phyloP scores from a whole-genome alignment of 1,140 invertebrate species.

The Drosophila nigrodunni region DNA sequence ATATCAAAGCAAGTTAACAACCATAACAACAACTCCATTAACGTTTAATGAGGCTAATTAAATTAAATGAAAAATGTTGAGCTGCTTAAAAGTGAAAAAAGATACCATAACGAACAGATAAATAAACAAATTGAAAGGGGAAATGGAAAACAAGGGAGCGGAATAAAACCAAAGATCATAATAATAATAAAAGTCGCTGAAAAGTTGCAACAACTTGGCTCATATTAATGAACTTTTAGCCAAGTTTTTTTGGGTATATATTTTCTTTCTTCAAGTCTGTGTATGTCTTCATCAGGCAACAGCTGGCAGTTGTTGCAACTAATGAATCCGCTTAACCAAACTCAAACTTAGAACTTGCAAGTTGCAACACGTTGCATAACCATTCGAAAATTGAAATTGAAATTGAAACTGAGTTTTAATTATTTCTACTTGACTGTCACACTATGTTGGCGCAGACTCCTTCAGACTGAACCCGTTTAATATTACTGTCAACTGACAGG shows the following conservation, averaged over 20 bases:
- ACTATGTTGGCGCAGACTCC: constrained; percentile 51
- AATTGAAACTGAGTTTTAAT: constrained; percentile 67
- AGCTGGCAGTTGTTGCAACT: constrained; percentile 73
- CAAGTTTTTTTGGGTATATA: neutral
- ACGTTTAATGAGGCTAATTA: constrained; percentile 80
- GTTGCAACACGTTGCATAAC: constrained; percentile 18
- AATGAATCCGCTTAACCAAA: constrained; percentile 72
- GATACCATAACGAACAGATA: neutral
- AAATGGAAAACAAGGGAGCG: neutral
- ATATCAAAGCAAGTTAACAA: constrained; percentile 16
- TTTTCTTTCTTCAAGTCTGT: neutral
- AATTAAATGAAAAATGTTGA: constrained; percentile 65
- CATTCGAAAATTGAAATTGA: constrained; percentile 34
- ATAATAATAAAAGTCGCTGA: constrained; percentile 24
- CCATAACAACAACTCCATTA: constrained; percentile 75
- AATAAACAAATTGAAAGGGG: neutral
- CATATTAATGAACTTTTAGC: constrained; percentile 64
- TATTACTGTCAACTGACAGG: constrained; percentile 72
- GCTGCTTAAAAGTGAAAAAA: neutral
- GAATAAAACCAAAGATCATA: constrained; percentile 10
- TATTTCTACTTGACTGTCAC: constrained; percentile 66
- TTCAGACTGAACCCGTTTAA: constrained; percentile 50
- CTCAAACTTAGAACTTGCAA: constrained; percentile 15
- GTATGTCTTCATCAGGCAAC: neutral
- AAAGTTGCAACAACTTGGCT: constrained; percentile 26